Evolutionary conservation across 2,888 invertebrate species (phyloP).

Genomic region (Acanthoscelides obtectus): DNA sequence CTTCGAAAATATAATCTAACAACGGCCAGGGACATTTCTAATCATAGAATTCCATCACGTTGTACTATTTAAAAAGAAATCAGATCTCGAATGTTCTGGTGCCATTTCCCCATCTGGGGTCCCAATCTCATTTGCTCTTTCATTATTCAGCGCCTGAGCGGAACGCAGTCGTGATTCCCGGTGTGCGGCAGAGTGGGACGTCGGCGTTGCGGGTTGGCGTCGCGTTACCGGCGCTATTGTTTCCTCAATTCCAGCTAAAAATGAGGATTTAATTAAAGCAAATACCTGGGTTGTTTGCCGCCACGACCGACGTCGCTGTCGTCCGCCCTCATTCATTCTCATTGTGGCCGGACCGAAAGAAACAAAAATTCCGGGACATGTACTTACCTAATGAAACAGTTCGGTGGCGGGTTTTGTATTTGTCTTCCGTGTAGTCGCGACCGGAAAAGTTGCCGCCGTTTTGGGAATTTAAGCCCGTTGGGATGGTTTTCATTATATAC

Average conservation of each 20-base stretch:
- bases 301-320: not conserved
- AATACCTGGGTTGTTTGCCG: not conserved
- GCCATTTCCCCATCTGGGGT: not conserved
- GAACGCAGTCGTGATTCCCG: not conserved
- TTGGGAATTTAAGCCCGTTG: not conserved
- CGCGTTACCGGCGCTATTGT: not conserved
- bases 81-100: not conserved
- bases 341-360: not conserved
- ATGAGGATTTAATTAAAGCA: not conserved
- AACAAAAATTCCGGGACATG: not conserved
- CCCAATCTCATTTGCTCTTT: not conserved
- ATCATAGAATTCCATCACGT: not conserved
- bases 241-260: not conserved
- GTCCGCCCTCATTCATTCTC: not conserved
- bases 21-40: too few relatives aligned
- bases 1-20: too few relatives aligned
- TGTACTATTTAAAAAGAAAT: not conserved
- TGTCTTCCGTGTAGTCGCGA: not conserved
- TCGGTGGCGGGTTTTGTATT: not conserved
- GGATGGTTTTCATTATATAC: not conserved
- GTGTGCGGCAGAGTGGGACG: not conserved
- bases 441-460: not conserved
- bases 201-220: not conserved
- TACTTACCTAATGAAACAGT: not conserved
- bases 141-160: not conserved